Base-by-base conservation (phyloP, 2,797 vertebrate species). In the Catamblyrhynchus diadema region DNA sequence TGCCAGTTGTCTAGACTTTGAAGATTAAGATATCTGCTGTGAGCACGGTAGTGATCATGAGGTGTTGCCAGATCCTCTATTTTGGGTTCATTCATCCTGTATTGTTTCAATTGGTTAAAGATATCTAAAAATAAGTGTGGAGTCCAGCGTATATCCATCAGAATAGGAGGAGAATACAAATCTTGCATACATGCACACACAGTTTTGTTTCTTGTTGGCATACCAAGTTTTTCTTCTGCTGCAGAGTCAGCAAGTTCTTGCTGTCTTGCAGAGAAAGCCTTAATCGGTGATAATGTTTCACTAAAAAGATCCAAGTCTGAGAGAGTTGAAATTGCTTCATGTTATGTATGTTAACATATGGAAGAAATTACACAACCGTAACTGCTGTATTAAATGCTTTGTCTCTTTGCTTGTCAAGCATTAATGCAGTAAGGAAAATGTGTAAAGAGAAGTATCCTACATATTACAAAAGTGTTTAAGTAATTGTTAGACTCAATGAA, bases 171-270 rank as follows among this genome's bases (percentile, higher is more conserved):
- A 42, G 79, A 74, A 74, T 85, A 66, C 41, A 78, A 61, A 56
- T 72, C 0, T 0, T 85, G 41, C 37, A 37, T 90, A 77, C 79
- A 37, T 33, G 19, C 56, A 25, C 92, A 87, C 47, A 54, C 30
- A 48, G 42, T 71, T 82, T 92, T 93, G 50, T 60, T 90, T 90
- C 89, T 75, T 94, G 33, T 93, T 91, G 96, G 87, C 88, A 23
- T 85, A 89, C 59, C 90, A 60, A 62, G 71, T 95, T 96, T 88
- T 89, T 47, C 88, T 95, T 96, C 62, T 57, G 37, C 91, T 97
- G 88, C 89, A 73, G 25, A 94, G 93, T 97, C 97, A 97, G 94
- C 95, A 94, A 96, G 88, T 94, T 96, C 92, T 90, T 96, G 91
- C 89, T 95, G 22, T 93, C 74, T 88, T 93, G 41, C 47, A 86